Evolutionary conservation across 2,113 vertebrate species (phyloP), one percentile per base, ranked within the genome.

Genomic region (Apodemus speciosus): DNA sequence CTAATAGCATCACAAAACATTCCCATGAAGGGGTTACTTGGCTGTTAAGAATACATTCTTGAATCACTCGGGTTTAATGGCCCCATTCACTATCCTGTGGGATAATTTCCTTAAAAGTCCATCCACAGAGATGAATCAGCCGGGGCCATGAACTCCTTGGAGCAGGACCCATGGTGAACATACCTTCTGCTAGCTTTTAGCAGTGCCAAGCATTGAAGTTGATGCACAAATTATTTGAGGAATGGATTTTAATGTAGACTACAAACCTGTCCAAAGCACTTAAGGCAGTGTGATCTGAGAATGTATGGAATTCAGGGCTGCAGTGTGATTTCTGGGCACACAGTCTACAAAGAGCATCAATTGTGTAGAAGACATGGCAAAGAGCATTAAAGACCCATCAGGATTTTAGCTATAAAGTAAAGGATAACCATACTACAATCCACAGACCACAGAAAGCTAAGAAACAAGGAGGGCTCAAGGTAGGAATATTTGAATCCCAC

Each of bases 101-200:
- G 72, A 43, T 95, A 93, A 90, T 92, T 95, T 95, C 81, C 92
- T 94, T 95, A 83, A 90, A 93, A 81, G 43, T 89, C 56, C 51
- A 91, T 88, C 38, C n/a, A 51, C 10, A 90, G 11, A 40, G 71
- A 88, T 93, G 60, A 94, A 75, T 93, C 85, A 71, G 53, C 49
- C 85, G 72, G 89, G 25, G 93, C 88, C 68, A 64, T 94, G 89
- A 95, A 94, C 68, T 91, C 14, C 23, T 56, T 68, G 35, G 60
- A 86, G 15, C 30, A 93, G 49, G 76, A 16, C 14, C 13, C 4
- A 14, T 53, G n/a, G 32, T 92, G 83, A 83, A 83, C 68, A 93
- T 68, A 72, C 0, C 60, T 91, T 94, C 69, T 68, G 51, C 58
- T 71, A 43, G 51, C 30, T 60, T 4, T 32, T 83, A 87, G 6